Conservation (phyloP, 2,113 vertebrate genomes). For the Rhinichthys klamathensis region DNA sequence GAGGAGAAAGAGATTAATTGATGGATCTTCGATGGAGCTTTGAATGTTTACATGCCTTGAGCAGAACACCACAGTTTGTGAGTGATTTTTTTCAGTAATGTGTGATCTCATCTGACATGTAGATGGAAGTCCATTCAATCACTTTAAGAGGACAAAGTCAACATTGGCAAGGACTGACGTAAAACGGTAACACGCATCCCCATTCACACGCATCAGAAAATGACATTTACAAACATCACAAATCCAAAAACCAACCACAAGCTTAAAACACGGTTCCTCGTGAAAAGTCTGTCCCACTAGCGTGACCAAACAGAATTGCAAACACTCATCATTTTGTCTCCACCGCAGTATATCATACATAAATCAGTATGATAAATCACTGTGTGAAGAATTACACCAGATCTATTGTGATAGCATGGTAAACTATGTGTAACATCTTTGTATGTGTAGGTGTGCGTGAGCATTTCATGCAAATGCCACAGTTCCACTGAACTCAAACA, state of each 20-base stretch:
- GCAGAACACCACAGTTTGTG: not conserved
- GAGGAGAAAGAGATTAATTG: not conserved
- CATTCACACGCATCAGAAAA: not conserved
- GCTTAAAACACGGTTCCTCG: not conserved
- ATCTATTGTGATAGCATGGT: not conserved
- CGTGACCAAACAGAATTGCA: not conserved
- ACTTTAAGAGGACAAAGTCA: conserved; percentile 20
- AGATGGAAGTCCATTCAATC: conserved; percentile 1
- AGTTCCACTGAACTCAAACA: not conserved
- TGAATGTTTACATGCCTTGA: conserved; percentile 11
- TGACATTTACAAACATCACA: not conserved
- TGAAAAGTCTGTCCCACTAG: not conserved
- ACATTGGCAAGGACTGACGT: conserved; percentile 9
- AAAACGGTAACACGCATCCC: not conserved
- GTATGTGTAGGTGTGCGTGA: not conserved
- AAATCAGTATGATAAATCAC: not conserved
- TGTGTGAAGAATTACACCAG: not conserved
- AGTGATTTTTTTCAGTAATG: not conserved
- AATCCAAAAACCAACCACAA: not conserved
- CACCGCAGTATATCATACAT: not conserved
- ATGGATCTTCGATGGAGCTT: not conserved
- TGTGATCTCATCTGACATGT: conserved; percentile 16
- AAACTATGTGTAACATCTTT: not conserved
- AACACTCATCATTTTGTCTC: not conserved
- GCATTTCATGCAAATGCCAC: not conserved